phyloP scores from a whole-genome alignment of 2,888 invertebrate species.

The Drosophila anomalata region DNA sequence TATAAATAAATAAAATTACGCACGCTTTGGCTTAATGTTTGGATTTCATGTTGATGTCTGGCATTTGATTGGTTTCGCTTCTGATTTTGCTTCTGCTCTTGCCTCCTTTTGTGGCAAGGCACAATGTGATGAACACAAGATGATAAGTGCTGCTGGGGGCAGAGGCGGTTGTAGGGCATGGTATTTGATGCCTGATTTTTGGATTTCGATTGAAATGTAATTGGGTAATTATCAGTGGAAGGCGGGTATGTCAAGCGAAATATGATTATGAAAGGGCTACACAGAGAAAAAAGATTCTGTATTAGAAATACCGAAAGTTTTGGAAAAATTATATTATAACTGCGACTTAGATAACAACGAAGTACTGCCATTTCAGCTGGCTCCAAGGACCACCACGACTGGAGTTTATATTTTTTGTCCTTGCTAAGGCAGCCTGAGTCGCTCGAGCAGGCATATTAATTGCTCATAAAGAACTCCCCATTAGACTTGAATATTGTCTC shows the following conservation, averaged over 20 bases:
- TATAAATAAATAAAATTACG: conserved; percentile 79
- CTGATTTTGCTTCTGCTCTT: not conserved
- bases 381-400: not conserved
- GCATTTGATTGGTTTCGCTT: conserved; percentile 68
- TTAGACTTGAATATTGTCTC: not conserved
- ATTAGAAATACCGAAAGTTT: too few species aligned
- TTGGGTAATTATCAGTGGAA: conserved; percentile 36
- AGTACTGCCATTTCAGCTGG: too few species aligned
- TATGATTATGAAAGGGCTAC: not conserved
- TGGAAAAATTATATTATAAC: not conserved
- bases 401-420: not conserved
- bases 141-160: conserved; percentile 13
- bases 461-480: conserved; percentile 59
- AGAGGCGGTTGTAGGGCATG: not conserved
- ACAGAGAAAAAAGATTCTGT: not conserved
- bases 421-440: conserved; percentile 5
- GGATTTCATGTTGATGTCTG: conserved; percentile 72
- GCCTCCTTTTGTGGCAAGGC: conserved; percentile 17
- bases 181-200: conserved; percentile 29
- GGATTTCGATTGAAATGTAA: conserved; percentile 39
- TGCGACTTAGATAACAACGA: not conserved
- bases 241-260: conserved; percentile 8
- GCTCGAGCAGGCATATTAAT: conserved; percentile 64
- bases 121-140: conserved; percentile 16
- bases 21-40: conserved; percentile 69